Conservation (phyloP, 2,797 vertebrate species). For the Ambastaia sidthimunki region DNA sequence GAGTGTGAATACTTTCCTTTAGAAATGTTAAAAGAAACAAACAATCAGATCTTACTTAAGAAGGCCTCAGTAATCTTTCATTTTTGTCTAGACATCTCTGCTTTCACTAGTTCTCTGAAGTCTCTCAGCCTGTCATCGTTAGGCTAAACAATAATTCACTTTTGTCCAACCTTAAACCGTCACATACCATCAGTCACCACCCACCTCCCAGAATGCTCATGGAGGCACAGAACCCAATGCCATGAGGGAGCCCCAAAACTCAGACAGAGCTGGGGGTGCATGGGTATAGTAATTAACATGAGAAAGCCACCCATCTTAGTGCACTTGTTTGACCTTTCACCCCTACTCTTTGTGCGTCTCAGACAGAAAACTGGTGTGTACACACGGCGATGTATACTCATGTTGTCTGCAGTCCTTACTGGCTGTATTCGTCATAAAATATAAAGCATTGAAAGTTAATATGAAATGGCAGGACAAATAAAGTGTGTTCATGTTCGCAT, state of each 20-base stretch:
- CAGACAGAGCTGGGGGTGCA: constrained; percentile 65
- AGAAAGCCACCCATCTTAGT: constrained; percentile 82
- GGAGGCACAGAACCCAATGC: constrained; percentile 13
- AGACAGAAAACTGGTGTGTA: constrained; percentile 84
- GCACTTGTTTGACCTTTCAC: constrained; percentile 88
- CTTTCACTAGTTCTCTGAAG: constrained; percentile 20
- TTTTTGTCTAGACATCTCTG: constrained; percentile 22
- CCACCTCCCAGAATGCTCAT: constrained; percentile 29
- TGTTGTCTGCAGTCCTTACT: background rate
- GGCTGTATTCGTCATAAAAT: background rate
- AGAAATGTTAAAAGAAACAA: constrained; percentile 11
- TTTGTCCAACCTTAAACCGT: constrained; percentile 16
- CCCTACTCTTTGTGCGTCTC: constrained; percentile 78
- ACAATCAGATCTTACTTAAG: background rate
- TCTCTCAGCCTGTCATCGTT: constrained; percentile 9
- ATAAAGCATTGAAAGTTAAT: background rate
- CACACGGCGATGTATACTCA: constrained; percentile 59
- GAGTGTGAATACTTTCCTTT: background rate
- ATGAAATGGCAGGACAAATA: background rate
- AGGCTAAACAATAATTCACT: constrained; percentile 26
- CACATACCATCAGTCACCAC: constrained; percentile 46
- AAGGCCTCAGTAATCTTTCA: constrained; percentile 15
- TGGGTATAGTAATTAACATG: constrained; percentile 81
- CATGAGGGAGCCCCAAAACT: constrained; percentile 49
- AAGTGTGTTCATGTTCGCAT: background rate